Percentiles rank a stretch among this genome's conserved stretches.
Conservation (phyloP, 1,140 invertebrate genomes). For the Zaprionus taronus region DNA sequence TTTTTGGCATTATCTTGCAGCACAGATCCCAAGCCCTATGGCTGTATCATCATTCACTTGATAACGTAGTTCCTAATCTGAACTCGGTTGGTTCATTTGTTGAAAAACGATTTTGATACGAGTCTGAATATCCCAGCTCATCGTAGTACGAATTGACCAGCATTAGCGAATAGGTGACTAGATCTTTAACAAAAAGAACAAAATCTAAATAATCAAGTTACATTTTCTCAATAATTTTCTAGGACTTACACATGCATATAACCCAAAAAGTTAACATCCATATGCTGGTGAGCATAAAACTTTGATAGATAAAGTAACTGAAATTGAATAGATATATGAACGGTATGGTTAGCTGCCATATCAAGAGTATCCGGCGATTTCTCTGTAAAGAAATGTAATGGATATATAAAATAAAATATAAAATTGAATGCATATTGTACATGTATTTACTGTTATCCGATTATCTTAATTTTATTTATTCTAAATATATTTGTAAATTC, state of each 20-base stretch:
- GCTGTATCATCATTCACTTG: too few species aligned
- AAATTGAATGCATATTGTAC: too few species aligned
- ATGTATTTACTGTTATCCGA: too few species aligned
- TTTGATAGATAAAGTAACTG: slow-evolving; percentile 1
- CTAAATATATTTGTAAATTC: too few species aligned
- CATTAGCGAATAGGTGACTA: slow-evolving; percentile 21
- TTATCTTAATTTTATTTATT: too few species aligned
- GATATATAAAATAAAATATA: too few species aligned
- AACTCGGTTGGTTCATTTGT: too few species aligned
- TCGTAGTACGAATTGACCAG: slow-evolving; percentile 24
- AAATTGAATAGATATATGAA: slow-evolving; percentile 21
- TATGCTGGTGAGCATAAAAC: not conserved
- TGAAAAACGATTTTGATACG: not conserved
- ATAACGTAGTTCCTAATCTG: not conserved
- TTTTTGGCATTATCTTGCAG: slow-evolving; percentile 66
- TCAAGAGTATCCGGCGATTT: slow-evolving; percentile 6
- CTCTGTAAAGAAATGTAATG: not conserved
- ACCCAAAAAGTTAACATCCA: not conserved
- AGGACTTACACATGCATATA: slow-evolving; percentile 24
- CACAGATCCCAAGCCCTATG: not conserved
- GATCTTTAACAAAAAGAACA: not conserved
- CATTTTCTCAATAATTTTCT: not conserved
- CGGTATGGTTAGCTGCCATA: slow-evolving; percentile 1
- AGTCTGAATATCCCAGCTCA: slow-evolving; percentile 7
- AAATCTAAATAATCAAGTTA: not conserved